These are phyloP conservation scores for Decapterus maruadsi DNA, from an alignment of 2,797 vertebrate genomes.

Conservation along the genomic window DNA sequence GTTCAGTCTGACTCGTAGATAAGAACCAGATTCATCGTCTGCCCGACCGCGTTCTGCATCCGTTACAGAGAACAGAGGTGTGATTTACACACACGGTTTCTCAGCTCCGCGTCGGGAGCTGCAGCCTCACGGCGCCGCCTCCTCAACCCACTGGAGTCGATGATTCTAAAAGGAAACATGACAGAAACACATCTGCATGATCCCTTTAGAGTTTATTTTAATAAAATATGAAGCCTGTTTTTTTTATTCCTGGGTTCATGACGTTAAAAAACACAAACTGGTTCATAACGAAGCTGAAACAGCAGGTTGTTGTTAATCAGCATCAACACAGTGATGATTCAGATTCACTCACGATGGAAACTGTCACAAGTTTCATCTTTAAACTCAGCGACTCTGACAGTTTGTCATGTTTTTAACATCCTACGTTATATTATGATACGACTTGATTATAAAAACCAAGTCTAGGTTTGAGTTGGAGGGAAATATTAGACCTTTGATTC, in stretches of 20 bases:
- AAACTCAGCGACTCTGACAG: no score
- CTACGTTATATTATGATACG: no score
- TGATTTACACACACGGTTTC: not conserved
- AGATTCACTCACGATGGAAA: no score
- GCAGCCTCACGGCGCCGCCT: not conserved
- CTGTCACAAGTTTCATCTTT: no score
- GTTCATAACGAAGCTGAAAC: no score
- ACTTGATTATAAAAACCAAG: no score
- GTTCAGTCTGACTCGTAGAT: conserved; percentile 15
- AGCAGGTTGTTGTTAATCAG: not conserved
- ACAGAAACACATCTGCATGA: not conserved
- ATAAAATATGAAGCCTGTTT: not conserved
- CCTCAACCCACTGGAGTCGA: not conserved
- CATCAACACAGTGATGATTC: no score
- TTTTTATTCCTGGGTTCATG: not conserved
- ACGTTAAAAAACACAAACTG: not conserved
- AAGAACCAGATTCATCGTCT: conserved; percentile 15
- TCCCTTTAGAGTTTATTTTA: not conserved
- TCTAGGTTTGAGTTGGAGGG: no score
- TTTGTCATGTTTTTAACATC: no score
- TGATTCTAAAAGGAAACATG: not conserved
- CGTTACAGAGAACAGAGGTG: not conserved
- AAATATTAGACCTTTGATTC: no score
- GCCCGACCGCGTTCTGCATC: conserved; percentile 15
- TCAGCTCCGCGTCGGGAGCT: conserved; percentile 20